Evolutionary conservation across 1,140 invertebrate genomes (phyloP).

Genomic region (Hermetia illucens): DNA sequence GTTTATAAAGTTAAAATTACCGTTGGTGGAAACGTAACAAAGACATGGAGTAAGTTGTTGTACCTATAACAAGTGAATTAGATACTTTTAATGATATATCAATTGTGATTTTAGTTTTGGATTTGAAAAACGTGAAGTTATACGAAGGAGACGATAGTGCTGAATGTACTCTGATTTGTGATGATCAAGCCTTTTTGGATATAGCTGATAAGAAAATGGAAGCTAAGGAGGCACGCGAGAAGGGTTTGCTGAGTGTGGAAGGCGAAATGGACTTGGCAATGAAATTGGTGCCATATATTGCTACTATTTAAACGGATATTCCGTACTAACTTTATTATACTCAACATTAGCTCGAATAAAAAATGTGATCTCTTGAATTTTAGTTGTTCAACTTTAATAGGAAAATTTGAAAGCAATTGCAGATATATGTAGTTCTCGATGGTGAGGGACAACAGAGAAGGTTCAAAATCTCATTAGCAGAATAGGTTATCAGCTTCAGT

Average conservation of each 20-base stretch:
- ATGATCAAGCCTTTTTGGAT: neutral
- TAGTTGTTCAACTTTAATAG: no score
- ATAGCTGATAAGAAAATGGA: neutral
- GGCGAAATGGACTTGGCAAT: neutral
- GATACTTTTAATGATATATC: neutral
- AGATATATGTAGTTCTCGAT: no score
- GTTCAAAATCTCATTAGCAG: no score
- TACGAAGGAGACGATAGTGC: neutral
- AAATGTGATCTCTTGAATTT: no score
- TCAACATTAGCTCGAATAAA: no score
- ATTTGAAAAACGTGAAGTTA: neutral
- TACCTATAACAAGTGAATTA: neutral
- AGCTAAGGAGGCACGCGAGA: neutral
- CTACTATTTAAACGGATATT: neutral
- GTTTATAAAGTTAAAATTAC: constrained; percentile 3
- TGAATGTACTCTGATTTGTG: neutral
- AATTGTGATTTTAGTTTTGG: neutral
- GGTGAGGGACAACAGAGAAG: no score
- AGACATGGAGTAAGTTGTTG: neutral
- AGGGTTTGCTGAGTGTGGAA: neutral
- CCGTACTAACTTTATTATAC: no score
- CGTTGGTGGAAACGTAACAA: neutral
- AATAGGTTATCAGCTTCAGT: no score
- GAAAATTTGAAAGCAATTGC: no score
- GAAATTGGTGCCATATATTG: neutral